Evolutionary conservation across 2,888 invertebrate species (phyloP).

Genomic region (Parnassius mnemosyne): DNA sequence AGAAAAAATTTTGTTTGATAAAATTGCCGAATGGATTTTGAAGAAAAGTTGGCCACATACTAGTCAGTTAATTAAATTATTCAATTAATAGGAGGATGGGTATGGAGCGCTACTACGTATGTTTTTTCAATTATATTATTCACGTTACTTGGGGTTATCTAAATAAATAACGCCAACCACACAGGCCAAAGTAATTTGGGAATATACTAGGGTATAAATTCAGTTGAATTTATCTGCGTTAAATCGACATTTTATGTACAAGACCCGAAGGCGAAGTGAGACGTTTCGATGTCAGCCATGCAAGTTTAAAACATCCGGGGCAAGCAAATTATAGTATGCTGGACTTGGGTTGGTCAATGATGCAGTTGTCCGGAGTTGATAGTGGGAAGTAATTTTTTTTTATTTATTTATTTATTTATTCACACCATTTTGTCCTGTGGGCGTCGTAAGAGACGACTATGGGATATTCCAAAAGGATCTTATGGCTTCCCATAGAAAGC

Average conservation of each 20-base stretch:
- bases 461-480: no score
- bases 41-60: no score
- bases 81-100: no score
- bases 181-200: slow-evolving; percentile 1
- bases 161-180: slow-evolving; percentile 3
- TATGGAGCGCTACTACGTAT: no score
- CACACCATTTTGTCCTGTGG: no score
- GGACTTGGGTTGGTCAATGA: background rate
- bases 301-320: slow-evolving; percentile 1
- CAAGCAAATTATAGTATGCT: background rate
- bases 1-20: no score
- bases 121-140: background rate
- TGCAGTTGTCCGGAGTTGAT: background rate
- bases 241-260: slow-evolving; percentile 8
- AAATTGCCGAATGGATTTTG: no score
- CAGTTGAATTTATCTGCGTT: slow-evolving; percentile 16
- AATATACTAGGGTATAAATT: slow-evolving; percentile 11
- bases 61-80: no score
- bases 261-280: background rate
- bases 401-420: no score
- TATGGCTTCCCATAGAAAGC: no score
- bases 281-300: slow-evolving; percentile 1
- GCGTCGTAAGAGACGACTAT: no score
- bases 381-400: background rate
- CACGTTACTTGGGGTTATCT: background rate